phyloP scores from a whole-genome alignment of 2,888 invertebrate genomes.

The Dryobotodes eremita region DNA sequence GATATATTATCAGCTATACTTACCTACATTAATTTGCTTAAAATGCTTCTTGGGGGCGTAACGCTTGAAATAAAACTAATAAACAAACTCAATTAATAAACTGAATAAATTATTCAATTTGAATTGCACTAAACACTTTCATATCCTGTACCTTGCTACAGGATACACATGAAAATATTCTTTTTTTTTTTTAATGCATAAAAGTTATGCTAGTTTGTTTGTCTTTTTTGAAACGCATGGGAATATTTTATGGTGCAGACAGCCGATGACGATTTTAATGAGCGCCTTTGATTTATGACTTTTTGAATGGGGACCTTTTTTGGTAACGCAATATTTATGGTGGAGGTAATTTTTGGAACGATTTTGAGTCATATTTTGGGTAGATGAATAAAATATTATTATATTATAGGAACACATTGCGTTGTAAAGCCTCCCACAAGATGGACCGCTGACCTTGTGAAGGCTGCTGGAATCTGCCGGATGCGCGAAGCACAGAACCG shows the following conservation, averaged over 20 bases:
- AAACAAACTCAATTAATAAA: no score
- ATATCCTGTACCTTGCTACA: background rate
- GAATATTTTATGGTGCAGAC: constrained; percentile 68
- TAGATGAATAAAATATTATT: background rate
- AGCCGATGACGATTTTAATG: constrained; percentile 70
- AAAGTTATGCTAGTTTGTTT: constrained; percentile 36
- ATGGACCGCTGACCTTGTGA: no score
- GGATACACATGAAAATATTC: constrained; percentile 1
- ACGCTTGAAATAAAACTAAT: background rate
- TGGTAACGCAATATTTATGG: constrained; percentile 34
- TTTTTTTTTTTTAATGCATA: constrained; percentile 16
- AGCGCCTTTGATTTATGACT: constrained; percentile 66
- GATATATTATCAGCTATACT: background rate
- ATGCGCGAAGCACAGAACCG: no score
- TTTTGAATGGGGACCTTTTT: constrained; percentile 60
- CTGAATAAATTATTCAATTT: background rate
- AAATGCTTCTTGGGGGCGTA: no score
- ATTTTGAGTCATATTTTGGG: background rate
- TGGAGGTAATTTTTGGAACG: constrained; percentile 13
- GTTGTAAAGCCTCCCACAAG: no score
- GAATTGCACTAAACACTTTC: background rate
- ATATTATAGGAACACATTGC: background rate
- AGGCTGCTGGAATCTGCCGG: no score
- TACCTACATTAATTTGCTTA: background rate
- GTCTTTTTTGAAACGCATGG: constrained; percentile 56